These are phyloP conservation scores for Zaprionus tsacasi DNA, from an alignment of 1,140 invertebrate species.

Conservation along the genomic window DNA sequence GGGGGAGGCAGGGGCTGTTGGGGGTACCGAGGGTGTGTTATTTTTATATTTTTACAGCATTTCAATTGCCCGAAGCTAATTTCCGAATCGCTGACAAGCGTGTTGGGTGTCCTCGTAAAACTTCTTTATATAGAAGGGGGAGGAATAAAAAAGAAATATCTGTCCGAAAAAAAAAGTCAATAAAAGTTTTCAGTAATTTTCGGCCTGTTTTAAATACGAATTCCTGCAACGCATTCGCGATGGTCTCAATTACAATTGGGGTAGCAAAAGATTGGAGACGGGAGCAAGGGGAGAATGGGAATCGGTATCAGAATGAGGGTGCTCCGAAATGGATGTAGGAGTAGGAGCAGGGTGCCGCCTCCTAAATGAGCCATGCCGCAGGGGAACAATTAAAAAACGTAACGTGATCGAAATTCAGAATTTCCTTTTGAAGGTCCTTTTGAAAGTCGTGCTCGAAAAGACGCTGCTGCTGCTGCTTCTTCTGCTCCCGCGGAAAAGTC, in stretches of 20 bases:
- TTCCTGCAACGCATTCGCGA: conserved; percentile 39
- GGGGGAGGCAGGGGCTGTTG: too few relatives aligned
- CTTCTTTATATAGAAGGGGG: conserved; percentile 15
- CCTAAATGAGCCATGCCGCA: conserved; percentile 73
- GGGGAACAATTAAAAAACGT: conserved; percentile 82
- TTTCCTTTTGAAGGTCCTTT: conserved; percentile 73
- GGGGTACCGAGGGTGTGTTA: conserved; percentile 46
- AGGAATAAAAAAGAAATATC: conserved; percentile 33
- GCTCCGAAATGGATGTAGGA: background rate
- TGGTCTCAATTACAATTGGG: conserved; percentile 63
- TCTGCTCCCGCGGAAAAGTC: conserved; percentile 38
- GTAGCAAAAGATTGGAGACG: background rate
- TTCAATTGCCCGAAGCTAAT: conserved; percentile 75
- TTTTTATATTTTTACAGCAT: conserved; percentile 71
- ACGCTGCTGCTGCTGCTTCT: conserved; percentile 2
- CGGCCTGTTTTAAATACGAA: conserved; percentile 53
- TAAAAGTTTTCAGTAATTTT: conserved; percentile 72
- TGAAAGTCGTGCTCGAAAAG: conserved; percentile 60
- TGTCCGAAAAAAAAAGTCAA: conserved; percentile 55
- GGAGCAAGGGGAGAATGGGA: background rate
- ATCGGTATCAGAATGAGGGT: background rate
- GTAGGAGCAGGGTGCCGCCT: background rate
- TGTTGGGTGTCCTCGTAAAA: conserved; percentile 45
- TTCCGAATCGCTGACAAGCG: conserved; percentile 59
- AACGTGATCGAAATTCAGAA: conserved; percentile 81